Percentiles rank a stretch among this genome's conserved stretches.
These are phyloP conservation scores for Oplegnathus fasciatus DNA, from an alignment of 2,113 vertebrate species.

Conservation along the genomic window DNA sequence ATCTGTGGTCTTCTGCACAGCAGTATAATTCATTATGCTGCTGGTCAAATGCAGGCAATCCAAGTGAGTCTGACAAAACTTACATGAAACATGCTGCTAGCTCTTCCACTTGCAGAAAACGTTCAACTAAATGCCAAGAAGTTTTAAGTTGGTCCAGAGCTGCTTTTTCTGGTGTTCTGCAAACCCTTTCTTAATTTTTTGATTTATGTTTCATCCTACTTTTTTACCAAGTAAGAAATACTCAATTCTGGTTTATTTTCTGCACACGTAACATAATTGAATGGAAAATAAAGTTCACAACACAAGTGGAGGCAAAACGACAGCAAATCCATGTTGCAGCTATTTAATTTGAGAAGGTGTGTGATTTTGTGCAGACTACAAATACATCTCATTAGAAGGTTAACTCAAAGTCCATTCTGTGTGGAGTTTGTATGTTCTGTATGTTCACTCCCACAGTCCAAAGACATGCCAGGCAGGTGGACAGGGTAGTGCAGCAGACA, in stretches of 20 bases:
- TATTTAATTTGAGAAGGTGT: neutral
- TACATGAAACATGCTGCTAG: neutral
- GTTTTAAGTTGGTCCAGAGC: neutral
- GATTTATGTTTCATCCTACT: neutral
- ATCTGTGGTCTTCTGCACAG: neutral
- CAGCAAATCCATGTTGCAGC: neutral
- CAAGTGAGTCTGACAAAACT: neutral
- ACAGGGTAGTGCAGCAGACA: neutral
- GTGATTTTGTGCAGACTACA: neutral
- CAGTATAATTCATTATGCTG: neutral
- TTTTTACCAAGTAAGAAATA: neutral
- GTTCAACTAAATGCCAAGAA: neutral
- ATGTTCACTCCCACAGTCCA: neutral
- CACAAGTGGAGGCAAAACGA: neutral
- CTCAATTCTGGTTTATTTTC: neutral
- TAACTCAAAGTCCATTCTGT: neutral
- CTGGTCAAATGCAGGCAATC: no score
- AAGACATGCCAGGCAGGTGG: neutral
- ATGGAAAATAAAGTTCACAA: neutral
- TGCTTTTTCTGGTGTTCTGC: neutral
- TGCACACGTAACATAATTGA: neutral
- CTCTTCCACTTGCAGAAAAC: neutral
- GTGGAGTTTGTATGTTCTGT: neutral
- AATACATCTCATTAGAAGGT: neutral
- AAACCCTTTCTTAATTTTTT: neutral